Conservation (phyloP, 2,797 vertebrate species). For the Pangasius macronema region DNA sequence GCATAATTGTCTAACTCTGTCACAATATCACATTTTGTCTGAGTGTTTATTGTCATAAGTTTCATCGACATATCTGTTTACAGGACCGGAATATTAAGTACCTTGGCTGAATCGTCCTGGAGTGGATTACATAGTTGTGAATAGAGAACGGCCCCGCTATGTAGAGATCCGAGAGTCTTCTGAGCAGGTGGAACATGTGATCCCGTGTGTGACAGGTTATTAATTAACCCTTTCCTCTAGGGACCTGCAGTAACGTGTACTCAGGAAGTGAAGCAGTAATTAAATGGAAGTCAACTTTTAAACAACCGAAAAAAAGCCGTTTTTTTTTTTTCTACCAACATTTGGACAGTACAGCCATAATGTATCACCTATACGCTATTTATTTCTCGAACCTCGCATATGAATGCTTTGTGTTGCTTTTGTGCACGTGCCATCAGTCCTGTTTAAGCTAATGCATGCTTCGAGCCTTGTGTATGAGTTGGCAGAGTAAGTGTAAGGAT, state of each 20-base stretch:
- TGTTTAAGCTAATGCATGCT: constrained; percentile 14
- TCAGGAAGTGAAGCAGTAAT: not conserved
- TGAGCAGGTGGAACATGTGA: constrained; percentile 28
- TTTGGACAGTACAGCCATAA: constrained; percentile 4
- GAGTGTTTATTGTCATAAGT: constrained; percentile 37
- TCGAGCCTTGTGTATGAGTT: constrained; percentile 26
- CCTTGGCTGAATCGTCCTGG: not conserved
- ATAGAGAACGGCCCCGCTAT: constrained; percentile 35
- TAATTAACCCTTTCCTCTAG: constrained; percentile 2
- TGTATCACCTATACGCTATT: not conserved
- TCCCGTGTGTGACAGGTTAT: not conserved
- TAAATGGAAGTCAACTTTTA: not conserved
- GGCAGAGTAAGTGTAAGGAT: constrained; percentile 14
- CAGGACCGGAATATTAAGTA: constrained; percentile 15
- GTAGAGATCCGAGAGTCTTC: constrained; percentile 62
- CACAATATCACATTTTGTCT: constrained; percentile 30
- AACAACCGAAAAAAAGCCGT: not conserved
- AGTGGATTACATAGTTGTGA: not conserved
- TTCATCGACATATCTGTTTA: constrained; percentile 25
- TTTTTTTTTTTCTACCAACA: not conserved
- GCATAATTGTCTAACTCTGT: constrained; percentile 3
- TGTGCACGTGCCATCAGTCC: constrained; percentile 14
- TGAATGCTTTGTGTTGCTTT: constrained; percentile 22
- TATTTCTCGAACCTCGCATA: constrained; percentile 2
- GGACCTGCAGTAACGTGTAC: not conserved